Base-by-base conservation (phyloP, 2,888 invertebrate genomes). In the Crematogaster levior region DNA sequence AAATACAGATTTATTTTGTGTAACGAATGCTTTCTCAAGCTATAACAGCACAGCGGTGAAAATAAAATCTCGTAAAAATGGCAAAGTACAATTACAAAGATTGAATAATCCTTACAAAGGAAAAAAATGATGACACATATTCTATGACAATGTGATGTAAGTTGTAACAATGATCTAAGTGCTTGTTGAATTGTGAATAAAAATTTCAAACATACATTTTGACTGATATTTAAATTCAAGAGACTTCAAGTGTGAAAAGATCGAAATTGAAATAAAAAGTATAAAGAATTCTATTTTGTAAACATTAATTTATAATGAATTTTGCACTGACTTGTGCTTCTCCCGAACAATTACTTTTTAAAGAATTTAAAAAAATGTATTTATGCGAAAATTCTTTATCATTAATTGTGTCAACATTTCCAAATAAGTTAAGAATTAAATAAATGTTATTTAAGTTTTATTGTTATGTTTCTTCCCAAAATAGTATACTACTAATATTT, bases 1-100 rank as follows among this genome's bases (percentile, higher is more conserved):
- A 37, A 58, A 56, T 53, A 34, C 34, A 65, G 51, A 66, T 75
- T 75, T 65, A 65, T 75, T 75, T 51, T 27, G 24, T 24, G 43
- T 61, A 73, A 56, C 61, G 27, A 58, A 43, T 43, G 27, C 40
- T 65, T 43, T 43, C 15, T n/a, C n/a, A 7, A n/a, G 3, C 40
- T 27, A n/a, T 30, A 18, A 65, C 65, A 27, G 46, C 65, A 24
- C 24, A 40, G 24, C 27, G 21, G 40, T 15, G 51, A 40, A 75
- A 37, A 65, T 15, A 9, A 37, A 40, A 73, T 73, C 40, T 30
- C 15, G 21, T 24, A 30, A 30, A 27, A 51, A 65, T 51, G 27
- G 37, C 27, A 9, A 51, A 15, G 24, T 40, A 63, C 27, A 43
- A 37, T 51, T 51, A 30, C 24, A 12, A 51, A n/a, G 21, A 48